These are phyloP conservation scores for Amiota mariae DNA, from an alignment of 2,888 invertebrate genomes.

Conservation along the genomic window DNA sequence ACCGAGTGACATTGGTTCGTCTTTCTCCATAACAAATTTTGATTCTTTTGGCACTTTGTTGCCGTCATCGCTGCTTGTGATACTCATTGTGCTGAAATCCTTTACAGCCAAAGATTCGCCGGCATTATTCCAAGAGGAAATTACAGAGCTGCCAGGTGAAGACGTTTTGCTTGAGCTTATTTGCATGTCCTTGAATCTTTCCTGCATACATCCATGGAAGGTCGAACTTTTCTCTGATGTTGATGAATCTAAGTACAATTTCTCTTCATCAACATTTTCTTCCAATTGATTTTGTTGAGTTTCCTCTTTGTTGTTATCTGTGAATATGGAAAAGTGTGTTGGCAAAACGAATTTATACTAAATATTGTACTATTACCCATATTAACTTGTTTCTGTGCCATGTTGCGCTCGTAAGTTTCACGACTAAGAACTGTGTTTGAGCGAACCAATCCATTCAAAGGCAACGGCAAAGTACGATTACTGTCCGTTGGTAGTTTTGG, in stretches of 20 bases:
- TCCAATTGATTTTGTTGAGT: slow-evolving; percentile 59
- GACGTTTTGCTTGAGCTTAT: slow-evolving; percentile 64
- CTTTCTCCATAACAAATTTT: slow-evolving; percentile 38
- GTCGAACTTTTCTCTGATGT: slow-evolving; percentile 75
- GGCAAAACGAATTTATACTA: too few species aligned
- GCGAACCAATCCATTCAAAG: slow-evolving; percentile 71
- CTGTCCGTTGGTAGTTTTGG: slow-evolving; percentile 71
- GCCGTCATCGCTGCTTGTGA: slow-evolving; percentile 74
- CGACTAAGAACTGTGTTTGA: slow-evolving; percentile 71
- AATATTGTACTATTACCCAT: slow-evolving; percentile 3
- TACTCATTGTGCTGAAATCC: slow-evolving; percentile 76
- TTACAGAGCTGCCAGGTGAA: slow-evolving; percentile 67
- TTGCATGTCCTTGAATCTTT: slow-evolving; percentile 55
- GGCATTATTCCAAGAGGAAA: slow-evolving; percentile 74
- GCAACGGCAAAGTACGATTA: slow-evolving; percentile 68
- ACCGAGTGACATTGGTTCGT: slow-evolving; percentile 55
- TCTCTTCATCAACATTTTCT: slow-evolving; percentile 78
- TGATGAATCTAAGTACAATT: slow-evolving; percentile 80
- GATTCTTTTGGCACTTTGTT: slow-evolving; percentile 45
- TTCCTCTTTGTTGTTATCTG: slow-evolving; percentile 19
- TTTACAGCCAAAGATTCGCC: slow-evolving; percentile 79
- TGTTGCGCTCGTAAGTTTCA: slow-evolving; percentile 58
- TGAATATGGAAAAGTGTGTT: background rate
- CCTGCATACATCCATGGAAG: slow-evolving; percentile 27
- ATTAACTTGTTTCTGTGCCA: slow-evolving; percentile 14